phyloP scores from a whole-genome alignment of 2,888 invertebrate genomes.

The Trissolcus japonicus region DNA sequence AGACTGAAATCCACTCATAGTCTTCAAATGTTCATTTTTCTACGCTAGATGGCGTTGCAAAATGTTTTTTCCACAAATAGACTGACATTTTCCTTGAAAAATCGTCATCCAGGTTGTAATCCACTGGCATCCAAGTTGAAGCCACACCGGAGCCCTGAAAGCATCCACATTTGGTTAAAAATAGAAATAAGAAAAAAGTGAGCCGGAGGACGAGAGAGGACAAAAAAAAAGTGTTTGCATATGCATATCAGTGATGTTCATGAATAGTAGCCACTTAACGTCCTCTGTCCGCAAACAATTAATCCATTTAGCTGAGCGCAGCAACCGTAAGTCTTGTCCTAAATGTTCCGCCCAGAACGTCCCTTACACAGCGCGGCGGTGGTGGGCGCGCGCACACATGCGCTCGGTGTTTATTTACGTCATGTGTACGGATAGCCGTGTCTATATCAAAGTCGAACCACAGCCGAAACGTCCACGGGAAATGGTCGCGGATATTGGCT shows the following conservation, averaged over 20 bases:
- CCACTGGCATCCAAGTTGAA: too few relatives aligned
- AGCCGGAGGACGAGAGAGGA: slow-evolving; percentile 8
- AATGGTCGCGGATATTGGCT: slow-evolving; percentile 71
- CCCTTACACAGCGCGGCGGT: slow-evolving; percentile 34
- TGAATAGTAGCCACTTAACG: slow-evolving; percentile 59
- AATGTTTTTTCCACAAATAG: too few relatives aligned
- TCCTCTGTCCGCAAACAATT: slow-evolving; percentile 53
- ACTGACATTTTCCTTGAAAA: too few relatives aligned
- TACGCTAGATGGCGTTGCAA: too few relatives aligned
- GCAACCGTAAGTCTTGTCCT: slow-evolving; percentile 57
- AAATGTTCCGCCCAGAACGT: slow-evolving; percentile 49
- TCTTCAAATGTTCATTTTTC: too few relatives aligned
- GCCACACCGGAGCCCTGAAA: not conserved
- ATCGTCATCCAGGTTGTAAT: too few relatives aligned
- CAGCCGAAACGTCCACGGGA: slow-evolving; percentile 59
- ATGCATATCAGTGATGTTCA: slow-evolving; percentile 39
- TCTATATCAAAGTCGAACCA: slow-evolving; percentile 49
- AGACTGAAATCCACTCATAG: too few relatives aligned
- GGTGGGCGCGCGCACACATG: slow-evolving; percentile 14
- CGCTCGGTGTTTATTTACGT: slow-evolving; percentile 42
- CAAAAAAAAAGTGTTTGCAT: slow-evolving; percentile 8
- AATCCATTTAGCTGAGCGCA: slow-evolving; percentile 53
- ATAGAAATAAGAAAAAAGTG: slow-evolving; percentile 1
- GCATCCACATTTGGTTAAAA: not conserved
- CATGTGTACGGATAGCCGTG: slow-evolving; percentile 26